phyloP scores from a whole-genome alignment of 2,888 invertebrate species.

The Drosophila nr. medialis region DNA sequence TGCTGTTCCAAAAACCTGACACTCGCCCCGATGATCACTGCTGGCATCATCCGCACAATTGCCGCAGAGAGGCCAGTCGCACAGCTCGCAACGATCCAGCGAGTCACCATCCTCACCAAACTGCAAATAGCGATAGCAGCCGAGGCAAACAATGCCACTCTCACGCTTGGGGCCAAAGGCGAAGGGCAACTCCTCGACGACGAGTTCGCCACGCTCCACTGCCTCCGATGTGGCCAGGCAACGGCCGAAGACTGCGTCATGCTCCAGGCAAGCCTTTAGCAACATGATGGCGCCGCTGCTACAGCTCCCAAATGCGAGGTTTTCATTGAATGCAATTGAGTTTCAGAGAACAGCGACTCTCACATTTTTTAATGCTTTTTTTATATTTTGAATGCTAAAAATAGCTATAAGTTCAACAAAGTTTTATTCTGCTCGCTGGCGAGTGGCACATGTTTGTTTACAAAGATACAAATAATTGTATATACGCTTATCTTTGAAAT shows the following conservation, averaged over 20 bases:
- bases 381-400: conserved; percentile 32
- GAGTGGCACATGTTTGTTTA: not conserved
- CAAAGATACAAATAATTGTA: not conserved
- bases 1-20: conserved; percentile 87
- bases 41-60: conserved; percentile 85
- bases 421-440: not conserved
- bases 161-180: conserved; percentile 92
- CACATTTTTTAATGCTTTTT: not conserved
- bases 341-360: conserved; percentile 13
- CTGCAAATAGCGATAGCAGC: conserved; percentile 88
- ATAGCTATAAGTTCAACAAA: conserved; percentile 17
- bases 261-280: conserved; percentile 80
- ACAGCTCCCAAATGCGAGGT: conserved; percentile 27
- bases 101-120: conserved; percentile 83
- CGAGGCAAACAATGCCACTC: conserved; percentile 89
- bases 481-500: not conserved
- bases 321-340: conserved; percentile 30
- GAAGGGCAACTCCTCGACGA: conserved; percentile 90
- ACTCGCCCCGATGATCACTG: conserved; percentile 88
- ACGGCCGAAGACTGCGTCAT: conserved; percentile 88
- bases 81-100: conserved; percentile 88
- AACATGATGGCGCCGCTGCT: conserved; percentile 69
- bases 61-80: conserved; percentile 87
- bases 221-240: conserved; percentile 89
- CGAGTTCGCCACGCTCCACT: conserved; percentile 89